Base-by-base conservation (phyloP, 2,113 vertebrate genomes). In the Heterocephalus glaber region DNA sequence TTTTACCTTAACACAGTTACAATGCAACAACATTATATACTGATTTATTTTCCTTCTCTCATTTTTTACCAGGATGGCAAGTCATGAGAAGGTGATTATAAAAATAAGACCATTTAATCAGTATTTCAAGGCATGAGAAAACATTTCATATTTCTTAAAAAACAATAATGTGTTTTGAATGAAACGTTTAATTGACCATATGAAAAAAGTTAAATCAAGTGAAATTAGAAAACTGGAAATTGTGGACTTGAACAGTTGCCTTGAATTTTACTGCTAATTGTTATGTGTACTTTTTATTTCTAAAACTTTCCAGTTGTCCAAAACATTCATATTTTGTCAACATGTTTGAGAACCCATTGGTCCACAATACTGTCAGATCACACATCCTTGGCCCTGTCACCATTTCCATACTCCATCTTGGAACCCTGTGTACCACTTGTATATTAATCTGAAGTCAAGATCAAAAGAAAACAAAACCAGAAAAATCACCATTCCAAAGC, bases 221-320 rank as follows among this genome's bases (percentile, higher is more conserved):
- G 68, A 83, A 94, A 65, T 93, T 49, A 88, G 17, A 87, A 95
- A 72, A 11, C 33, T 74, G 41, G 33, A 88, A 95, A 35, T 44
- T 16, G 2, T 80, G 35, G 30, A 56, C 38, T 54, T 74, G 13
- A 93, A 47, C 61, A 47, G 52, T 35, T 87, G 0, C 60, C 33
- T 54, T 80, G 90, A 83, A 87, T 80, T 80, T 74, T 88, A 22
- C 92, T 91, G 6, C 3, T 84, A 85, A 90, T 65, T 84, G 35
- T 38, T 54, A 6, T 19, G 30, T 60, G 52, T 87, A 49, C 5
- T 70, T 92, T 86, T 77, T 30, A 61, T 47, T 68, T 68, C 44
- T 83, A 47, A 60, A 17, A 88, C 47, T 72, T 54, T 90, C 35
- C 28, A 63, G 3, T 90, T 88, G 35, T 76, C 68, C 47, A 56